Percentiles rank a stretch among this genome's conserved stretches.
Evolutionary conservation across 2,888 invertebrate species (phyloP).

Genomic region (Caenorhabditis becei): DNA sequence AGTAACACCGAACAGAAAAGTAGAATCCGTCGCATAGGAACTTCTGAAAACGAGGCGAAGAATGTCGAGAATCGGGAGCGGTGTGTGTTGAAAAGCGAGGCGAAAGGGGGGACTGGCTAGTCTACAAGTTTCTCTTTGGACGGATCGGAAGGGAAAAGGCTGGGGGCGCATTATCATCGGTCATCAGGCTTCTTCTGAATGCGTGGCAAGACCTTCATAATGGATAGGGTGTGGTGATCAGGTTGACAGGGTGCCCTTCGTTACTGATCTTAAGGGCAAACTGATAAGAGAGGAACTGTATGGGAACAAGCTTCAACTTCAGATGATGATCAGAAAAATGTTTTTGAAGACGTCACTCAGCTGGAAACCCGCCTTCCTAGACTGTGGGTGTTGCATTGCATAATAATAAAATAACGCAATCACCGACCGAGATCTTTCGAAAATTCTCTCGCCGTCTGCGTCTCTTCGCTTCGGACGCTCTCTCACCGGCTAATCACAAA

Average conservation of each 20-base stretch:
- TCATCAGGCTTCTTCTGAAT: constrained; percentile 18
- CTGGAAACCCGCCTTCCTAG: constrained; percentile 2
- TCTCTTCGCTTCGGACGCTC: neutral
- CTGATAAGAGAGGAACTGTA: no score
- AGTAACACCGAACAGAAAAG: constrained; percentile 8
- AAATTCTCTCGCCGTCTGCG: neutral
- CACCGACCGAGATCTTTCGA: constrained; percentile 44
- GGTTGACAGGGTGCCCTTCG: neutral
- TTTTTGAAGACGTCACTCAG: neutral
- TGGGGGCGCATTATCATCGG: constrained; percentile 44
- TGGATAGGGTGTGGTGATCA: constrained; percentile 15
- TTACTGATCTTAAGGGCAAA: neutral
- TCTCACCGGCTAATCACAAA: neutral
- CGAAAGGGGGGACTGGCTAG: constrained; percentile 41
- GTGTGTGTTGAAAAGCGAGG: constrained; percentile 9
- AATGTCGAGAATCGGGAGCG: neutral
- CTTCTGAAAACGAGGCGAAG: neutral
- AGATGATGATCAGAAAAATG: neutral
- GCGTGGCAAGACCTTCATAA: constrained; percentile 42
- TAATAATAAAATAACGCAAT: constrained; percentile 51
- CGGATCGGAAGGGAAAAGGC: constrained; percentile 31
- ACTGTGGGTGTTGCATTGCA: constrained; percentile 15
- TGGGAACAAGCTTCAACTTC: no score
- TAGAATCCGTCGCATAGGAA: constrained; percentile 27
- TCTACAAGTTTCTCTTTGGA: constrained; percentile 44